Conservation (phyloP, 2,113 vertebrate species). For the Onychostruthus taczanowskii region DNA sequence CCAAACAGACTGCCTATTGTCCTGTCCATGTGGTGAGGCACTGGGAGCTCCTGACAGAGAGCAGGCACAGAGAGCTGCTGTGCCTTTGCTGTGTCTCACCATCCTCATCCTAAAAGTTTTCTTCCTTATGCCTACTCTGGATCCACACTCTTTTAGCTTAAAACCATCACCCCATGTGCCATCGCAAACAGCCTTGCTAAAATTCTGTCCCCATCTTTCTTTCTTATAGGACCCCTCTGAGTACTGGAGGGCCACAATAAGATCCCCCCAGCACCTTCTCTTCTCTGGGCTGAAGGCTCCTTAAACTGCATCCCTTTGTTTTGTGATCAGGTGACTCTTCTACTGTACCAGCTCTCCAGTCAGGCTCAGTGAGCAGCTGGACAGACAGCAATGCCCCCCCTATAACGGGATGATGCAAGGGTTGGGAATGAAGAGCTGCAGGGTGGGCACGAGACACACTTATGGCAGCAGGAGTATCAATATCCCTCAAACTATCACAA, state of each 20-base stretch:
- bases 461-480: background rate
- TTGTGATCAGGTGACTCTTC: background rate
- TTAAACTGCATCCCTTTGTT: background rate
- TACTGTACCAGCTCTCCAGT: background rate
- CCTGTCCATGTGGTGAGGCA: background rate
- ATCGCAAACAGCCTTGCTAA: background rate
- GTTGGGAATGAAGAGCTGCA: background rate
- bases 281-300: background rate
- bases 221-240: background rate
- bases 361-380: background rate
- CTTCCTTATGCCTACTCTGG: background rate
- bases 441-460: background rate
- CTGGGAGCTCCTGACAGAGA: background rate
- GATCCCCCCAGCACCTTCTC: background rate
- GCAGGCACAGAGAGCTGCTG: background rate
- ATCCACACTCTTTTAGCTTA: background rate
- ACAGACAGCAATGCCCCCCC: background rate
- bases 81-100: fast-evolving
- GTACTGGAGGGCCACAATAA: background rate
- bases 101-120: background rate
- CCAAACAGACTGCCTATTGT: conserved; percentile 46
- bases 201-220: background rate
- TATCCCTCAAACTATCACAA: background rate
- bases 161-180: background rate
- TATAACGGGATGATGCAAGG: background rate